Evolutionary conservation across 2,113 vertebrate genomes (phyloP).

Genomic region (Axis porcinus): DNA sequence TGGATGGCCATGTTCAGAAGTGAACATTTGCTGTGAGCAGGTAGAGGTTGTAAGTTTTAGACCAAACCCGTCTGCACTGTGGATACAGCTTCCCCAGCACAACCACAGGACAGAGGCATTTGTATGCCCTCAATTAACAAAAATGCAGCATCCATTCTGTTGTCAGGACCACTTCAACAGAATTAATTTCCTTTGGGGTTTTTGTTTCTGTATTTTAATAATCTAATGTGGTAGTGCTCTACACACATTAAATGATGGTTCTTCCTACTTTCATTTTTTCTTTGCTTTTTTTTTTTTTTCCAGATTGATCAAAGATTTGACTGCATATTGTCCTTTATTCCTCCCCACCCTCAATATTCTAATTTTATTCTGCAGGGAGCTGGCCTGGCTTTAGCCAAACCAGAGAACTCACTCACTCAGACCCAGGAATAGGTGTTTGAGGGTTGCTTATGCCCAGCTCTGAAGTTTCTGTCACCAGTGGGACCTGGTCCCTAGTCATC

Average conservation of each 20-base stretch:
- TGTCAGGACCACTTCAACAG: neutral
- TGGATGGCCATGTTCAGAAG: neutral
- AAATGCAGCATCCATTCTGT: neutral
- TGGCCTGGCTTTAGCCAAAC: neutral
- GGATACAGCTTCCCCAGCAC: neutral
- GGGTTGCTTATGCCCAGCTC: neutral
- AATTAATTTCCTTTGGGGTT: slow-evolving; percentile 30
- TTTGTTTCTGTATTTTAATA: slow-evolving; percentile 11
- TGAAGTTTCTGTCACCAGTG: neutral
- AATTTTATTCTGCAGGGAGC: neutral
- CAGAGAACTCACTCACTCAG: neutral
- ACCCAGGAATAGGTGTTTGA: neutral
- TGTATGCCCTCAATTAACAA: neutral
- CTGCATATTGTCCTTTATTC: neutral
- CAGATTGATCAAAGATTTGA: neutral
- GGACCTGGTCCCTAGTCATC: neutral
- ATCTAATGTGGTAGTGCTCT: neutral
- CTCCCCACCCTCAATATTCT: too few relatives aligned
- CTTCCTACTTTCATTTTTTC: neutral
- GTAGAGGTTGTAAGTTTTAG: neutral
- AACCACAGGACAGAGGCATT: neutral
- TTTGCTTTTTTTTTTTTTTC: neutral
- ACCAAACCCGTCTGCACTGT: too few relatives aligned
- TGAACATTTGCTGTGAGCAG: neutral
- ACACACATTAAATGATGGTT: neutral